Evolutionary conservation across 1,140 invertebrate genomes (phyloP), one percentile per base, ranked within the genome.

Genomic region (Caenorhabditis remanei): DNA sequence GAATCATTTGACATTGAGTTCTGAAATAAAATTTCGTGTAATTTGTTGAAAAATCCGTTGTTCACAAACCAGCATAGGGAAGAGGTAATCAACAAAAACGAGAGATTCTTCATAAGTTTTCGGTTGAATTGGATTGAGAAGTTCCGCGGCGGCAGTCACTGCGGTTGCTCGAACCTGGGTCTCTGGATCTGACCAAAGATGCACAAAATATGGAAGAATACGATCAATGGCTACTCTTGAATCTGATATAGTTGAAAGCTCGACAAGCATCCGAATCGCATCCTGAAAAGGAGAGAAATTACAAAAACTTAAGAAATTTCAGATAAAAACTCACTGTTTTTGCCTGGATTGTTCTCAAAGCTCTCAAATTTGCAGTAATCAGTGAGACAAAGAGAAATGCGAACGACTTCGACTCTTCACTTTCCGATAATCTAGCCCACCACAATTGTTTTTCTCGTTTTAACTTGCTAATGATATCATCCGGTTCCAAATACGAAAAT

Each of bases 71-170:
- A 92, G 84, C 88, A 89, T 75, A 7, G 91, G 91, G 71, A 92
- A 90, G 14, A 92, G 86, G 65, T 92, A 92, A 84, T 92, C 91
- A 43, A 91, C 87, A 50, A 92, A 90, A 6, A 92, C 71, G 13
- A 92, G 90, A 50, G 87, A 92, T 75, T 93, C 92, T 40, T 92
- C 91, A 9, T 85, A 61, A 1, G 90, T 92, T 50, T 90, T 82
- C 11, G 84, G 56, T 19, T 88, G 67, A 21, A 92, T 41, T 14
- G 65, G 71, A 53, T 88, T 71, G 16, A 92, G 41, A 21, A 92
- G 87, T 67, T 92, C 89, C 13, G 85, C 87, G 14, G 92, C 79
- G 13, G 88, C 71, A 50, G 89, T 82, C 21, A 92, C 82, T n/a
- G 92, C 90, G 63, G 90, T 92, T 48, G 87, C 87, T 40, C 90